Base-by-base conservation (phyloP, 2,797 vertebrate species). In the Pterois miles region DNA sequence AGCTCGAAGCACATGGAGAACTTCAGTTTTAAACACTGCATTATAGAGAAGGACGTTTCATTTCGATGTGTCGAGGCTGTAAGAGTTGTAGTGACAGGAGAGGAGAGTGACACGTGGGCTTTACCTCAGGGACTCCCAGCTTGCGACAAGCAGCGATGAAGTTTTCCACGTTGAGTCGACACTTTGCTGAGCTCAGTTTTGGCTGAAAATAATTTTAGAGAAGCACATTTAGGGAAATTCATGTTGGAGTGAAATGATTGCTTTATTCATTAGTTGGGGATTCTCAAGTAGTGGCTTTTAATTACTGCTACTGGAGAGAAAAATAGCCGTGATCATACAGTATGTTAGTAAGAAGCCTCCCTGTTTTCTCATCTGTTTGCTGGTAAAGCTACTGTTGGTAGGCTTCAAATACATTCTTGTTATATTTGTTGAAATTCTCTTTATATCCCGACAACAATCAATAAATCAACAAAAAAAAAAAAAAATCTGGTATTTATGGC, bases 121-220 rank as follows among this genome's bases (percentile, higher is more conserved):
- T 87, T 94, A 98, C 97, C 97, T 98, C 96, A 0, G 96, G 93
- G 38, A 98, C 92, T 14, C 97, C 97, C 74, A 98, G 93, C 81
- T 94, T 96, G 9, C 96, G 96, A 81, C 97, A 97, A 18, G 97
- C 97, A 20, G 92, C 56, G 11, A 97, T 85, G 90, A 98, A 98
- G 90, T 95, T 97, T 78, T 98, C 96, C 74, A 97, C 95, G 11
- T 98, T 98, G 65, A 96, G 95, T 63, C 95, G 95, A 85, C 96
- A 95, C 84, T 97, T 97, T 22, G 96, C 93, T 4, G 93, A 68
- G 48, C 96, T 98, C 84, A 98, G 95, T 82, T 97, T 98, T 69
- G 97, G 97, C 97, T 98, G 90, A 20, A 82, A 81, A 76, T 2
- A 33, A 62, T 0, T 62, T 3, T 6, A 36, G 12, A 54, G 8